These are phyloP conservation scores for Planococcus citri DNA, from an alignment of 1,140 invertebrate genomes.

Conservation along the genomic window DNA sequence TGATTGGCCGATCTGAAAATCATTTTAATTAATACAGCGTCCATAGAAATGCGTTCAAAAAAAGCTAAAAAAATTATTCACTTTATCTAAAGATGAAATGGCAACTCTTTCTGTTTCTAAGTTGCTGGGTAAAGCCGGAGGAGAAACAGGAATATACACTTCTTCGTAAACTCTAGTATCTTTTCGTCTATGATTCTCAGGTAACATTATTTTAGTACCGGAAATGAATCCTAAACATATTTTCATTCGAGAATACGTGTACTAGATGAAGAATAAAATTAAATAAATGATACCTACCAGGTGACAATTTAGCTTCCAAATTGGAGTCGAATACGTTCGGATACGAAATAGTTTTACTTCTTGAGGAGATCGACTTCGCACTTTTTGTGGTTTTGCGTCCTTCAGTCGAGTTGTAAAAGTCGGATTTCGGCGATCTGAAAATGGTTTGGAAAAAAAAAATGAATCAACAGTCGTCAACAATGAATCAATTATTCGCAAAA, in stretches of 20 bases:
- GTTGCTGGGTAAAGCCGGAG: slow-evolving; percentile 36
- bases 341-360: slow-evolving; percentile 45
- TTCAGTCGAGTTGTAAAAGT: background rate
- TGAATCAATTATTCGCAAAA: background rate
- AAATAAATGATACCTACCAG: slow-evolving; percentile 36
- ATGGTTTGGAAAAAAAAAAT: background rate
- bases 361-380: slow-evolving; percentile 32
- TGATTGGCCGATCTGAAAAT: slow-evolving; percentile 56
- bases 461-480: too few species aligned
- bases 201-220: slow-evolving; percentile 63
- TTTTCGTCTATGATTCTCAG: slow-evolving; percentile 57
- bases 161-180: slow-evolving; percentile 68
- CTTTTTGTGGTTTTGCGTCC: background rate
- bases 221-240: slow-evolving; percentile 54
- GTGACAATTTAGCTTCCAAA: slow-evolving; percentile 48
- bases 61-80: background rate
- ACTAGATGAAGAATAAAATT: slow-evolving; percentile 12
- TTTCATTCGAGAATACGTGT: slow-evolving; percentile 27
- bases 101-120: slow-evolving; percentile 20
- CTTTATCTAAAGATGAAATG: background rate
- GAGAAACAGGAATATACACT: slow-evolving; percentile 69
- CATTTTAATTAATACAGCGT: background rate
- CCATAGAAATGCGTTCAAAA: background rate
- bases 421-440: background rate
- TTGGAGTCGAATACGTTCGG: slow-evolving; percentile 75